phyloP scores from a whole-genome alignment of 2,888 invertebrate genomes.

The Agrochola lota region DNA sequence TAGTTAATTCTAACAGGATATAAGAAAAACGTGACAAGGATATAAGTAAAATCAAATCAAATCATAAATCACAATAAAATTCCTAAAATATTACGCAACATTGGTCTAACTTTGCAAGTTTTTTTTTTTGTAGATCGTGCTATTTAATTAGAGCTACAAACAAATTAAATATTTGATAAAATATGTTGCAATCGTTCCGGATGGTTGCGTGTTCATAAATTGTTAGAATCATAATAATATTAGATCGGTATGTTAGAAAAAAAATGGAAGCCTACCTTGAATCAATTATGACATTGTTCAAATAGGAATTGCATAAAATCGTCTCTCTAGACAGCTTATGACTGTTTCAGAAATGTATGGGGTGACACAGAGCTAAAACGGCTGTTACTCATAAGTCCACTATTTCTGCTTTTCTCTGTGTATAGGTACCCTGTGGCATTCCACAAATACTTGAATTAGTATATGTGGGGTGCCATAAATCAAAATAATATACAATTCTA shows the following conservation, averaged over 20 bases:
- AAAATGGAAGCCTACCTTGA: conserved; percentile 21
- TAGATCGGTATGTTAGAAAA: not conserved
- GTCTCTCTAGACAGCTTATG: not conserved
- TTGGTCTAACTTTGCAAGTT: conserved; percentile 8
- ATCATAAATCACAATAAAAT: not conserved
- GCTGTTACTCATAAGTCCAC: too few species aligned
- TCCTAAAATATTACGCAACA: conserved; percentile 53
- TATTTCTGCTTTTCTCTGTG: too few species aligned
- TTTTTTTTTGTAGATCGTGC: conserved; percentile 13
- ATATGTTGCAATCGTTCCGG: conserved; percentile 58
- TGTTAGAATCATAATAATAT: conserved; percentile 1
- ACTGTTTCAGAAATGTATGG: not conserved
- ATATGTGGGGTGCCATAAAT: too few species aligned
- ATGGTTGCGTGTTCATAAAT: conserved; percentile 51
- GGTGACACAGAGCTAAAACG: not conserved
- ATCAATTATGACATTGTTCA: not conserved
- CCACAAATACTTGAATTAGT: too few species aligned
- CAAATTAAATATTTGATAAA: conserved; percentile 17
- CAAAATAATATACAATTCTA: too few species aligned
- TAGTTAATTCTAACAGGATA: not conserved
- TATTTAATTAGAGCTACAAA: conserved; percentile 4
- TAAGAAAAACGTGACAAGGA: conserved; percentile 19
- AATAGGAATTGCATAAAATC: not conserved
- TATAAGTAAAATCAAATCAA: not conserved
- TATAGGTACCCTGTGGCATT: too few species aligned